A percentile compares a stretch with the other conserved stretches of the same genome.
Conservation (phyloP, 2,888 invertebrate species). For the Cephus nigrinus region DNA sequence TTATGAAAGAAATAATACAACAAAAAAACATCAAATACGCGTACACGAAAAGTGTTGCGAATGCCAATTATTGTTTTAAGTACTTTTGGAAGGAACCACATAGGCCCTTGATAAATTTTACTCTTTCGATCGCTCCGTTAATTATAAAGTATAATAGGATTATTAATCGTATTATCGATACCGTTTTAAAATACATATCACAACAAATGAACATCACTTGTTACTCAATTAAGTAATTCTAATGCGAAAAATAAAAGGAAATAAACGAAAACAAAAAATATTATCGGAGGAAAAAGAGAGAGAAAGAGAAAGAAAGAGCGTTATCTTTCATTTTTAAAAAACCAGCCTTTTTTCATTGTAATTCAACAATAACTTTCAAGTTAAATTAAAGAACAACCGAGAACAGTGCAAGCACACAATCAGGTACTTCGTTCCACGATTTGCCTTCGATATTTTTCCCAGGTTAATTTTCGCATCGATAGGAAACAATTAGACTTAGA, state of each 20-base stretch:
- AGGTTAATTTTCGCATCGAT: not conserved
- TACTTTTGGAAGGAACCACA: not conserved
- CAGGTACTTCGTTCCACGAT: not conserved
- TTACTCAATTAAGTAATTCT: not conserved
- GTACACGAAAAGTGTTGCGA: not conserved
- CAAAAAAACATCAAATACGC: not conserved
- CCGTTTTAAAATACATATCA: not conserved
- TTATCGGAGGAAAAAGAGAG: not conserved
- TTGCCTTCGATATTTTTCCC: not conserved
- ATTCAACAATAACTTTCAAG: not conserved
- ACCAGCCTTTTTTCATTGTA: not conserved
- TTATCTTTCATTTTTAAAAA: not conserved
- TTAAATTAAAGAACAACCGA: not conserved
- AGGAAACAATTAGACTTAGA: too few species aligned
- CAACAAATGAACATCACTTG: not conserved
- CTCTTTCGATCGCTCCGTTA: not conserved
- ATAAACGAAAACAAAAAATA: constrained; percentile 8
- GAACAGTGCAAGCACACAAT: not conserved
- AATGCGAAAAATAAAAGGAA: constrained; percentile 8
- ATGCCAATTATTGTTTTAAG: not conserved
- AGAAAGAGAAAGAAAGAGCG: not conserved
- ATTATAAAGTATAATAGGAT: not conserved
- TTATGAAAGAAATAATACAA: not conserved
- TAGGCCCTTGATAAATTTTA: not conserved
- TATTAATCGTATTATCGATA: not conserved